A percentile compares a stretch with the other conserved stretches of the same genome.
Evolutionary conservation across 1,140 invertebrate species (phyloP).

Genomic region (Apis laboriosa): DNA sequence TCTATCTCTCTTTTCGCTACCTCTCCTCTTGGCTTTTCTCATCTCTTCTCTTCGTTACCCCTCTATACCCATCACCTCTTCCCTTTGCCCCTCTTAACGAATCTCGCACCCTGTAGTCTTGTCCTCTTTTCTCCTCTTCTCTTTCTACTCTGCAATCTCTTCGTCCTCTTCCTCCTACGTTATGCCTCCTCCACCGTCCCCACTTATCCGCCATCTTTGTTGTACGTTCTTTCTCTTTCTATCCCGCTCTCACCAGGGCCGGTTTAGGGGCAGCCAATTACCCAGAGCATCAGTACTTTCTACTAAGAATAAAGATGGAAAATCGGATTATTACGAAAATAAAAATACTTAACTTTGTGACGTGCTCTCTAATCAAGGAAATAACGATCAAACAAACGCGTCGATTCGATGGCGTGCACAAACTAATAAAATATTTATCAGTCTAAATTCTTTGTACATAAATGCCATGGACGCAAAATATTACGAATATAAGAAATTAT

Average conservation of each 20-base stretch:
- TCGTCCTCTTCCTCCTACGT: slow-evolving; percentile 55
- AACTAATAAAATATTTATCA: slow-evolving; percentile 8
- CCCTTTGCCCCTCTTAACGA: slow-evolving; percentile 21
- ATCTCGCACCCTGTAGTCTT: slow-evolving; percentile 16
- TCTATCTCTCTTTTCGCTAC: slow-evolving; percentile 51
- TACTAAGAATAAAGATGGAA: slow-evolving; percentile 65
- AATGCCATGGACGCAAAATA: slow-evolving; percentile 8
- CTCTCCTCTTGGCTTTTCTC: slow-evolving; percentile 20
- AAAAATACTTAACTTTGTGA: slow-evolving; percentile 59
- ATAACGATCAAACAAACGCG: slow-evolving; percentile 62
- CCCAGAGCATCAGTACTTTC: slow-evolving; percentile 65
- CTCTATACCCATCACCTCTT: not conserved
- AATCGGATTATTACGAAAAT: slow-evolving; percentile 67
- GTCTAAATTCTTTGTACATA: slow-evolving; percentile 18
- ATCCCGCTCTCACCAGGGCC: slow-evolving; percentile 58
- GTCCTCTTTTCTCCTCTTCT: slow-evolving; percentile 24
- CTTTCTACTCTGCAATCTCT: slow-evolving; percentile 33
- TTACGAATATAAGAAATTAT: not conserved
- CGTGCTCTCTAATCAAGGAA: slow-evolving; percentile 62
- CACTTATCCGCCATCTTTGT: slow-evolving; percentile 60
- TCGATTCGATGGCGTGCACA: slow-evolving; percentile 2
- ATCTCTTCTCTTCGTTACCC: slow-evolving; percentile 35
- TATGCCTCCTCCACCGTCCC: slow-evolving; percentile 34
- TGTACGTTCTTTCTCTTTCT: slow-evolving; percentile 51
- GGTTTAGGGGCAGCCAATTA: slow-evolving; percentile 62